Conservation (phyloP, 2,113 vertebrate genomes). For the Baryphthengus martii region DNA sequence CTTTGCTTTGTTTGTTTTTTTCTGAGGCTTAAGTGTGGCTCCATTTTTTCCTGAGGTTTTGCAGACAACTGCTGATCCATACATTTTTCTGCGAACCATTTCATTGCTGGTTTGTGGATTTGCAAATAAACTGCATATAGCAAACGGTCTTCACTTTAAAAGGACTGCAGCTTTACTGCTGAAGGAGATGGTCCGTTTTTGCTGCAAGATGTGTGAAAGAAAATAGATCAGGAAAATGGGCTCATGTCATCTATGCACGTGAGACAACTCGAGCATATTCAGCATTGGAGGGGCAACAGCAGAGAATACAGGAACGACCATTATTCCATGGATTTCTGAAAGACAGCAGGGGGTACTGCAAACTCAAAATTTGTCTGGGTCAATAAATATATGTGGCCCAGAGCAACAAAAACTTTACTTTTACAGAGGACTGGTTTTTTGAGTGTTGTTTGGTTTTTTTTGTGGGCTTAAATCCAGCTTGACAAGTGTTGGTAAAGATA, state of each 20-base stretch:
- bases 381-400: neutral
- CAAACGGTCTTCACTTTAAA: neutral
- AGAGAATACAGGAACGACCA: neutral
- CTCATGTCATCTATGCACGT: neutral
- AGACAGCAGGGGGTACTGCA: constrained; percentile 2
- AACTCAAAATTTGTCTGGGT: neutral
- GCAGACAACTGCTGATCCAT: neutral
- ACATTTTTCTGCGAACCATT: neutral
- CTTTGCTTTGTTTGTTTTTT: neutral
- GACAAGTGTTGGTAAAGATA: neutral
- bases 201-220: neutral
- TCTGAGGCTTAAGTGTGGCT: neutral
- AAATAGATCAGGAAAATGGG: neutral
- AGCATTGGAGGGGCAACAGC: neutral
- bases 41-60: neutral
- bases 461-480: neutral
- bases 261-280: neutral
- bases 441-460: too few relatives aligned
- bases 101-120: neutral
- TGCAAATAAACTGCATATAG: neutral
- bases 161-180: neutral
- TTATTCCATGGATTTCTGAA: neutral
- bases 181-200: neutral
- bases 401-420: neutral
- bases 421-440: neutral